Conservation (phyloP, 2,113 vertebrate genomes). For the Oreotrochilus melanogaster region DNA sequence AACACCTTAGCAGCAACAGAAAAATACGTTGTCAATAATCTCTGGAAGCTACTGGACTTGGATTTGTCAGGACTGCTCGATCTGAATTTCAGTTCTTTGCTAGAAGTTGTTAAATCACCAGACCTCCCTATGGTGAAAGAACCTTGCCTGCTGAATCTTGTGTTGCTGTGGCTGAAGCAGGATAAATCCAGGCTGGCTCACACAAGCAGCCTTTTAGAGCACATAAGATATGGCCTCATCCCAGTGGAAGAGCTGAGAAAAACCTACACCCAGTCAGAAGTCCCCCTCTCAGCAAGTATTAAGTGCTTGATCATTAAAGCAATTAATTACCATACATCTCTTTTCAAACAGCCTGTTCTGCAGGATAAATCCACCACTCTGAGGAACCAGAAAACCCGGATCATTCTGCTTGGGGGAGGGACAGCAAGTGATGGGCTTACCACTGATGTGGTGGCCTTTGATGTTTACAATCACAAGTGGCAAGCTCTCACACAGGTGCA, state of each 20-base stretch:
- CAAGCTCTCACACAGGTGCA: slow-evolving; percentile 74
- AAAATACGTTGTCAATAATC: slow-evolving; percentile 80
- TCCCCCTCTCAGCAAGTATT: slow-evolving; percentile 82
- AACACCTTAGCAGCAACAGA: slow-evolving; percentile 80
- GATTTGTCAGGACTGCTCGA: slow-evolving; percentile 80
- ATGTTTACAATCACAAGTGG: slow-evolving; percentile 84
- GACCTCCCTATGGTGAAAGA: slow-evolving; percentile 86
- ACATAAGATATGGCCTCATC: slow-evolving; percentile 85
- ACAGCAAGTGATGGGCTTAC: slow-evolving; percentile 74
- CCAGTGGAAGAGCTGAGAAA: slow-evolving; percentile 72
- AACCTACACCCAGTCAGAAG: slow-evolving; percentile 76
- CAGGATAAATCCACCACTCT: slow-evolving; percentile 85
- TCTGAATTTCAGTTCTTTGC: slow-evolving; percentile 85
- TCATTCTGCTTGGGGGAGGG: slow-evolving; percentile 87
- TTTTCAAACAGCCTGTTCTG: slow-evolving; percentile 84
- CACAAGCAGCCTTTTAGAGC: slow-evolving; percentile 83
- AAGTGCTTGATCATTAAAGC: slow-evolving; percentile 89
- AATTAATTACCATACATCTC: slow-evolving; percentile 86
- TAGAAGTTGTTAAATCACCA: slow-evolving; percentile 80
- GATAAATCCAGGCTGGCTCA: slow-evolving; percentile 81
- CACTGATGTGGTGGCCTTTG: slow-evolving; percentile 83
- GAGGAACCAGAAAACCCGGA: slow-evolving; percentile 77
- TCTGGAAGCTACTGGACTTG: slow-evolving; percentile 79
- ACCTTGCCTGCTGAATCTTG: slow-evolving; percentile 79
- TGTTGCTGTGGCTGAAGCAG: slow-evolving; percentile 86